phyloP scores from a whole-genome alignment of 2,797 vertebrate genomes.

The Fratercula arctica region DNA sequence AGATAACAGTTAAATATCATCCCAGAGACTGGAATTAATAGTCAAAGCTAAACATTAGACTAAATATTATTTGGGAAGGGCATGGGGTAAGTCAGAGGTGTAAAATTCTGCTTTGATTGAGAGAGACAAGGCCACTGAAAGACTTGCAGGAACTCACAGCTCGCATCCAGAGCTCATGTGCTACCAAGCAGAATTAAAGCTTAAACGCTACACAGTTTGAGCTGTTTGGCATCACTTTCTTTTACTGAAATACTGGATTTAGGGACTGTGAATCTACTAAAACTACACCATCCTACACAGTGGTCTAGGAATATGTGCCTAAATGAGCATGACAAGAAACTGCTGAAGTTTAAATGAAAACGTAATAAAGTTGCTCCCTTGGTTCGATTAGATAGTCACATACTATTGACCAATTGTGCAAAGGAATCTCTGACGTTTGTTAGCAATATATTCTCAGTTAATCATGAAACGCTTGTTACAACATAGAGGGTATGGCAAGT shows the following conservation, averaged over 20 bases:
- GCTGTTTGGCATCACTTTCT: not conserved
- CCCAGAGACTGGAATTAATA: not conserved
- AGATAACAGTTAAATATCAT: not conserved
- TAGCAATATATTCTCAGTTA: not conserved
- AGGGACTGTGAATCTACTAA: not conserved
- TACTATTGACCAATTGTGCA: not conserved
- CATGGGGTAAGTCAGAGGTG: not conserved
- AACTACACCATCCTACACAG: not conserved
- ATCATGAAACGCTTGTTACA: not conserved
- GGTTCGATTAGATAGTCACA: not conserved
- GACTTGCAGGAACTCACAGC: not conserved
- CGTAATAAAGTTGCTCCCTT: not conserved
- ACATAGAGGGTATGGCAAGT: not conserved
- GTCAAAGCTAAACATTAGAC: not conserved
- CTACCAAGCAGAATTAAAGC: not conserved
- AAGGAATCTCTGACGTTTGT: not conserved
- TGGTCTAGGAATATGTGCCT: not conserved
- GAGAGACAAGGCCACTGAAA: not conserved
- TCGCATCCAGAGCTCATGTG: not conserved
- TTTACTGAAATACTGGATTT: not conserved
- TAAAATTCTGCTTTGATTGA: not conserved
- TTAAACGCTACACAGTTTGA: not conserved
- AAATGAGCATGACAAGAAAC: not conserved
- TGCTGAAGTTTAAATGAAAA: not conserved
- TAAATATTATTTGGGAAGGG: not conserved